Evolutionary conservation across 2,113 vertebrate species (phyloP).

Genomic region (Spea multiplicata): DNA sequence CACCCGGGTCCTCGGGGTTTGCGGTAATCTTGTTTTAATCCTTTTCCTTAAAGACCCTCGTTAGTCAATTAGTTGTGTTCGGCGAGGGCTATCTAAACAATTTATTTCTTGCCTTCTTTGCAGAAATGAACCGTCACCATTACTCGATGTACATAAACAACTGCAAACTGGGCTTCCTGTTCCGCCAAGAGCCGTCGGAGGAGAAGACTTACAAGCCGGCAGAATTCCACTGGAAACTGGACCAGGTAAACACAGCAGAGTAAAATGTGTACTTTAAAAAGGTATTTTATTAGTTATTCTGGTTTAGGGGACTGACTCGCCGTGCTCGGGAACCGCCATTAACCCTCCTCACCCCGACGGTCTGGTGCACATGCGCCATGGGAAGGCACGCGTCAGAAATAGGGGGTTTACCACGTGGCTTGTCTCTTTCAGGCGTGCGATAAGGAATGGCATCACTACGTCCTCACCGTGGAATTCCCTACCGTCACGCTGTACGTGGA

Average conservation of each 20-base stretch:
- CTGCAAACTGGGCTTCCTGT: slow-evolving; percentile 87
- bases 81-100: too few species aligned
- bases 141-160: slow-evolving; percentile 89
- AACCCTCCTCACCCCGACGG: too few species aligned
- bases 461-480: slow-evolving; percentile 87
- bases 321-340: too few species aligned
- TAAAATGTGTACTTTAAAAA: too few species aligned
- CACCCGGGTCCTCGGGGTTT: too few species aligned
- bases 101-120: neutral
- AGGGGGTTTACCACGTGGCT: neutral
- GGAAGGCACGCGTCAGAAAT: too few species aligned
- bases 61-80: too few species aligned
- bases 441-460: slow-evolving; percentile 96
- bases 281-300: too few species aligned
- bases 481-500: slow-evolving; percentile 85
- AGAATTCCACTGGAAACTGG: slow-evolving; percentile 96
- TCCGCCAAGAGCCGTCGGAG: slow-evolving; percentile 85
- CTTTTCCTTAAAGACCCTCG: too few species aligned
- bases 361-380: too few species aligned
- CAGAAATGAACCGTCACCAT: slow-evolving; percentile 96
- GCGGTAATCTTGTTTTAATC: too few species aligned
- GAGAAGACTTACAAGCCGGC: slow-evolving; percentile 85
- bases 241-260: slow-evolving; percentile 70
- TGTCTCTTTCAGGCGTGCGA: slow-evolving; percentile 79
- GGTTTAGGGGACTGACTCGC: too few species aligned